Conservation (phyloP, 2,888 invertebrate genomes). For the Rhamnusium bicolor region DNA sequence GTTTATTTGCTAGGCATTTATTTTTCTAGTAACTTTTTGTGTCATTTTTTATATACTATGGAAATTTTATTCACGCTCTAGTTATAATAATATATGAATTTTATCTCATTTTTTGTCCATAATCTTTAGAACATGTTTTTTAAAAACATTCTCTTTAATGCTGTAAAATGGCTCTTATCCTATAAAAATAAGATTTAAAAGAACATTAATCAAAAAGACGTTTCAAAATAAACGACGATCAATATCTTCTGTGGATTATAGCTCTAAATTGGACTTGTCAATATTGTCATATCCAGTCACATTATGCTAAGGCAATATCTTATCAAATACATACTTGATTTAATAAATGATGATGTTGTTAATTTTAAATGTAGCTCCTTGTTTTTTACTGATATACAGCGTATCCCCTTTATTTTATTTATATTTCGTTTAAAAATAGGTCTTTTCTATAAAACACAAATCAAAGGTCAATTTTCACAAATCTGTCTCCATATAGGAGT, state of each 20-base stretch:
- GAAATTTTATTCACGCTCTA: too few species aligned
- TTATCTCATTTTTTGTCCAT: not conserved
- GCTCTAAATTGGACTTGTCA: constrained; percentile 16
- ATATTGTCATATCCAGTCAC: constrained; percentile 15
- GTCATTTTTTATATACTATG: too few species aligned
- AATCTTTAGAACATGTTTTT: not conserved
- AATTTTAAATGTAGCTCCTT: not conserved
- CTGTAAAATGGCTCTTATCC: not conserved
- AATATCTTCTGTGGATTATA: not conserved
- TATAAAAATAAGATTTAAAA: constrained; percentile 19
- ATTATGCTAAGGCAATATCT: not conserved
- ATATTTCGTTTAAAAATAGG: too few species aligned
- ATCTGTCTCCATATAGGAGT: too few species aligned
- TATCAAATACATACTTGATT: not conserved
- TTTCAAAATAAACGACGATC: constrained; percentile 7
- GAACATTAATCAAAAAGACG: constrained; percentile 14
- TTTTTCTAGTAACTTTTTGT: too few species aligned
- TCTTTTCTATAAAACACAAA: too few species aligned
- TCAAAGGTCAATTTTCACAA: too few species aligned
- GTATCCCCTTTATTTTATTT: too few species aligned
- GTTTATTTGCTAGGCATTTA: too few species aligned
- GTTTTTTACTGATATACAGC: not conserved
- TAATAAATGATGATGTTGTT: not conserved
- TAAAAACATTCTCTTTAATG: not conserved
- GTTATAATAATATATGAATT: too few species aligned